phyloP scores from a whole-genome alignment of 2,888 invertebrate genomes.

The Sericinus montela region DNA sequence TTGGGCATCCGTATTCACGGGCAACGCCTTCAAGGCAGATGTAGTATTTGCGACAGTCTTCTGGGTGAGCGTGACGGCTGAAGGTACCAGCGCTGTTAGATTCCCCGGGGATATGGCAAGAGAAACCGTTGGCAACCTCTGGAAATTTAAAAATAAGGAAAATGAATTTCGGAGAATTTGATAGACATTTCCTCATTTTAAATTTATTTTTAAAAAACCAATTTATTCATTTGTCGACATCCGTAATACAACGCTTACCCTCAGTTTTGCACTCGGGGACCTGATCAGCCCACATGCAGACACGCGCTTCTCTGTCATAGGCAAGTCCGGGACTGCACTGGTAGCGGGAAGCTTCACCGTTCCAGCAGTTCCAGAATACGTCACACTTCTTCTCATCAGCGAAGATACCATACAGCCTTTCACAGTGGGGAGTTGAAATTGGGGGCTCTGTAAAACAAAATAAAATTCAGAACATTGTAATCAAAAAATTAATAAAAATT shows the following conservation, averaged over 20 bases:
- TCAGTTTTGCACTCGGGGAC: slow-evolving; percentile 94
- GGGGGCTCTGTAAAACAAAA: slow-evolving; percentile 83
- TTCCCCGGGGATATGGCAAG: slow-evolving; percentile 91
- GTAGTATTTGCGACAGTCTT: slow-evolving; percentile 96
- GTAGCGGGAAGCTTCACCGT: slow-evolving; percentile 95
- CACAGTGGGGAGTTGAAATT: slow-evolving; percentile 90
- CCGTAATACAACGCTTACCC: too few relatives aligned
- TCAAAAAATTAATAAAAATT: too few relatives aligned
- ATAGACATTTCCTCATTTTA: too few relatives aligned
- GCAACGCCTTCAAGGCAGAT: slow-evolving; percentile 95
- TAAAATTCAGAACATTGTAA: too few relatives aligned
- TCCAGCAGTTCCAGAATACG: slow-evolving; percentile 98
- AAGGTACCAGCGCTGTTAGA: slow-evolving; percentile 91
- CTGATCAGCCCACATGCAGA: slow-evolving; percentile 98
- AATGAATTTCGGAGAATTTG: too few relatives aligned
- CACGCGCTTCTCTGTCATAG: slow-evolving; percentile 94
- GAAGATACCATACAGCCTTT: slow-evolving; percentile 95
- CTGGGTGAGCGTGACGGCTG: slow-evolving; percentile 96
- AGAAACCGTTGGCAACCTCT: slow-evolving; percentile 95
- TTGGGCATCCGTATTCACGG: slow-evolving; percentile 96
- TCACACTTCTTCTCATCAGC: slow-evolving; percentile 92
- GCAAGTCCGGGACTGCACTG: slow-evolving; percentile 97
- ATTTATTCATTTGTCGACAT: too few relatives aligned
- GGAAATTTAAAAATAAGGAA: slow-evolving; percentile 50
- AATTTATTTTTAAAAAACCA: too few relatives aligned